phyloP scores from a whole-genome alignment of 2,113 vertebrate species.

The Podarcis cretensis region DNA sequence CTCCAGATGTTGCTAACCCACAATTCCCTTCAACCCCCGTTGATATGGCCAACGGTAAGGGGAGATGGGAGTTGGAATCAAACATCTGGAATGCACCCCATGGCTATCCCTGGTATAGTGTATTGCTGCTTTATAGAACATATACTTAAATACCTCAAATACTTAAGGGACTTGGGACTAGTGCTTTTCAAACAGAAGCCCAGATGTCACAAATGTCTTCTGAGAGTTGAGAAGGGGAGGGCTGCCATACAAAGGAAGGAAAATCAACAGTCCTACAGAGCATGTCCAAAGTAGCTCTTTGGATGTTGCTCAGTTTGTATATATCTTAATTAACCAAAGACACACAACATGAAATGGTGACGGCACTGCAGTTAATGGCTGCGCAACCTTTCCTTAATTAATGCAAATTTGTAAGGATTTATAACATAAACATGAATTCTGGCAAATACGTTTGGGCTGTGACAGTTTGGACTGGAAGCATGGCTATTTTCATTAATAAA shows the following conservation, averaged over 20 bases:
- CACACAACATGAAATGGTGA: slow-evolving; percentile 43
- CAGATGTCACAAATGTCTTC: no score
- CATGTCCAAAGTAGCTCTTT: neutral
- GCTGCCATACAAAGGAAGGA: no score
- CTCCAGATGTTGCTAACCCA: no score
- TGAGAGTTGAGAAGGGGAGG: neutral
- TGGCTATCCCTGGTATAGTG: slow-evolving; percentile 41
- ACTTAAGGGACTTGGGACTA: no score
- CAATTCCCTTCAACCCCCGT: no score
- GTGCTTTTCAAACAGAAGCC: neutral
- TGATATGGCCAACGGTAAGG: no score
- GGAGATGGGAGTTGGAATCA: no score
- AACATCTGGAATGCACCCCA: no score
- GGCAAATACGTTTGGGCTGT: neutral
- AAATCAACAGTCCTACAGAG: neutral
- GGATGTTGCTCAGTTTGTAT: slow-evolving; percentile 15
- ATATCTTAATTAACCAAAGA: slow-evolving; percentile 56
- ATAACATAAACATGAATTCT: slow-evolving; percentile 28
- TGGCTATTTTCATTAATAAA: neutral
- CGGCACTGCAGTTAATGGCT: slow-evolving; percentile 10
- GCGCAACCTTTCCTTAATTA: slow-evolving; percentile 45
- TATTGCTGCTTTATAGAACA: slow-evolving; percentile 61
- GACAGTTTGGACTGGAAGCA: neutral
- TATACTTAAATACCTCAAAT: neutral
- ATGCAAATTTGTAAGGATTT: slow-evolving; percentile 20